Conservation (phyloP, 35 echinoderm and acorn worm genomes). For the Diadema setosum region DNA sequence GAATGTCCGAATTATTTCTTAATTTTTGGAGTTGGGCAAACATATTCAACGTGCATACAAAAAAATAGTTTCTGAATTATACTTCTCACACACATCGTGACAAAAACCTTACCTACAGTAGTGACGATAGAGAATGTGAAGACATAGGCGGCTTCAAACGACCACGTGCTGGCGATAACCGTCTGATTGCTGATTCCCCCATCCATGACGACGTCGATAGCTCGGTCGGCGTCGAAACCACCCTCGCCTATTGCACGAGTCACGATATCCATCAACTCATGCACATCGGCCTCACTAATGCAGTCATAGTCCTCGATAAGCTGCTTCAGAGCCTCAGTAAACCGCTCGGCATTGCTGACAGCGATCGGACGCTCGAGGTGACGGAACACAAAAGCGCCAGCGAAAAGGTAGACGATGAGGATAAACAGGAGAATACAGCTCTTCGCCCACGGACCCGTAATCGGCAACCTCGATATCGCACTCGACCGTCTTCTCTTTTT, state of each 20-base stretch:
- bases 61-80: neutral
- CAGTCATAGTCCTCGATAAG: neutral
- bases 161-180: neutral
- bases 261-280: neutral
- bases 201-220: neutral
- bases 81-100: neutral
- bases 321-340: neutral
- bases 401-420: neutral
- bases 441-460: too few relatives aligned
- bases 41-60: too few relatives aligned
- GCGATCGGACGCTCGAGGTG: neutral
- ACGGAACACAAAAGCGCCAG: neutral
- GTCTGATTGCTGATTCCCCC: neutral
- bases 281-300: neutral
- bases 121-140: neutral
- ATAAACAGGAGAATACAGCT: neutral
- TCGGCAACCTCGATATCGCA: too few relatives aligned
- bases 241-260: neutral
- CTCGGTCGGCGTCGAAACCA: neutral
- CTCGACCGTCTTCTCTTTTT: too few relatives aligned
- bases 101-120: neutral
- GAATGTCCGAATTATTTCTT: neutral
- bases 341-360: neutral
- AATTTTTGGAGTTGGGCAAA: too few relatives aligned
- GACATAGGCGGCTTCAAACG: neutral